These are phyloP conservation scores for Xenopus tropicalis DNA, from an alignment of 2,113 vertebrate genomes.

Conservation along the genomic window DNA sequence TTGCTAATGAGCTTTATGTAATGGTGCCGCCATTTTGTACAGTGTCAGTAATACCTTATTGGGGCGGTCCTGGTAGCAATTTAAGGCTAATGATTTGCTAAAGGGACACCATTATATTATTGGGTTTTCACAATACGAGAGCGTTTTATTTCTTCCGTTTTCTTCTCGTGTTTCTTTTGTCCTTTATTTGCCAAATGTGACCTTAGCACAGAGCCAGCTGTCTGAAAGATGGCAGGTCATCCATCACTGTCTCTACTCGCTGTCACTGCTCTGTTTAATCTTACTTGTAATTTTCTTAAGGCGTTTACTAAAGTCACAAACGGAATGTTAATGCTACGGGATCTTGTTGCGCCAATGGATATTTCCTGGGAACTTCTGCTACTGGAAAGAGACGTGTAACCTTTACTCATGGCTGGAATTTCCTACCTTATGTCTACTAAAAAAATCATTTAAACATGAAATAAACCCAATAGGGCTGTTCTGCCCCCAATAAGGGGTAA, in stretches of 20 bases:
- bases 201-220: slow-evolving; percentile 55
- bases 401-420: neutral
- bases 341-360: slow-evolving; percentile 20
- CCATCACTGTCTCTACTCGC: slow-evolving; percentile 58
- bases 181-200: slow-evolving; percentile 53
- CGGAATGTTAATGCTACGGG: slow-evolving; percentile 65
- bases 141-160: neutral
- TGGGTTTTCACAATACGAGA: neutral
- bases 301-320: slow-evolving; percentile 65
- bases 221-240: slow-evolving; percentile 66
- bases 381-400: neutral
- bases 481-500: no score
- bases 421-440: no score
- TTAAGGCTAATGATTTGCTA: no score
- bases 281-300: slow-evolving; percentile 66
- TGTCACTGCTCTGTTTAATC: slow-evolving; percentile 64
- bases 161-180: slow-evolving; percentile 42
- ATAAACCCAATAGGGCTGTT: no score
- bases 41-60: no score
- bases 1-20: no score
- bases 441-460: no score
- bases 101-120: no score
- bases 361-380: neutral
- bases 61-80: no score
- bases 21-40: no score